These are phyloP conservation scores for Psix sp. DNA, from an alignment of 1,140 invertebrate species.

Conservation along the genomic window DNA sequence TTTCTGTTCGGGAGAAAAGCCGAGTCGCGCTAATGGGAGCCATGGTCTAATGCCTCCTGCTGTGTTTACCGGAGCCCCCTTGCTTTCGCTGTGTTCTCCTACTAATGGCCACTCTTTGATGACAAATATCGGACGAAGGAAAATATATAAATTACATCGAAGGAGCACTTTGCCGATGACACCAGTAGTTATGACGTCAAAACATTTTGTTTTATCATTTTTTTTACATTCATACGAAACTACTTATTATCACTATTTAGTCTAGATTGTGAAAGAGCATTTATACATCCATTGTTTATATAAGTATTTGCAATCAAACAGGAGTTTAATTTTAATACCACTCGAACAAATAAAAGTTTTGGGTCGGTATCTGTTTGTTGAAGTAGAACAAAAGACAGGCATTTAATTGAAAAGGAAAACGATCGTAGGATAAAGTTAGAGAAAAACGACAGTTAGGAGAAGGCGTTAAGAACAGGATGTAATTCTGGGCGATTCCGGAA, in stretches of 20 bases:
- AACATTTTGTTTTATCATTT: slow-evolving; percentile 55
- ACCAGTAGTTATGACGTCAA: slow-evolving; percentile 59
- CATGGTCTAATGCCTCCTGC: slow-evolving; percentile 76
- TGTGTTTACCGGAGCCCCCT: slow-evolving; percentile 68
- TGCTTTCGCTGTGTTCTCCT: slow-evolving; percentile 69
- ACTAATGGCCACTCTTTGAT: slow-evolving; percentile 77
- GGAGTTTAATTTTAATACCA: no score
- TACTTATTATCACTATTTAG: slow-evolving; percentile 8
- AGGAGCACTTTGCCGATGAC: slow-evolving; percentile 64
- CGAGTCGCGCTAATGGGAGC: slow-evolving; percentile 72
- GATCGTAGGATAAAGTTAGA: slow-evolving; percentile 20
- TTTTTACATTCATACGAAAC: slow-evolving; percentile 25
- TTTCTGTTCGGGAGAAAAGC: slow-evolving; percentile 74
- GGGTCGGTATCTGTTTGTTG: neutral
- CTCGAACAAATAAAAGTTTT: no score
- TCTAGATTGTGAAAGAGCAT: no score
- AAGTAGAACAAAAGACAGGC: slow-evolving; percentile 20
- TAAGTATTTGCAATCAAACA: no score
- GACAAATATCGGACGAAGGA: slow-evolving; percentile 76
- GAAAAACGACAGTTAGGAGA: slow-evolving; percentile 55
- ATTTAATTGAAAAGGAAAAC: slow-evolving; percentile 38
- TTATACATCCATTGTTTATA: no score
- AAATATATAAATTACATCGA: slow-evolving; percentile 76
- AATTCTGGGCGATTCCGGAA: slow-evolving; percentile 74
- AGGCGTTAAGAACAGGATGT: slow-evolving; percentile 75